Conservation (phyloP, 1,140 invertebrate species). For the Pollicipes pollicipes region DNA sequence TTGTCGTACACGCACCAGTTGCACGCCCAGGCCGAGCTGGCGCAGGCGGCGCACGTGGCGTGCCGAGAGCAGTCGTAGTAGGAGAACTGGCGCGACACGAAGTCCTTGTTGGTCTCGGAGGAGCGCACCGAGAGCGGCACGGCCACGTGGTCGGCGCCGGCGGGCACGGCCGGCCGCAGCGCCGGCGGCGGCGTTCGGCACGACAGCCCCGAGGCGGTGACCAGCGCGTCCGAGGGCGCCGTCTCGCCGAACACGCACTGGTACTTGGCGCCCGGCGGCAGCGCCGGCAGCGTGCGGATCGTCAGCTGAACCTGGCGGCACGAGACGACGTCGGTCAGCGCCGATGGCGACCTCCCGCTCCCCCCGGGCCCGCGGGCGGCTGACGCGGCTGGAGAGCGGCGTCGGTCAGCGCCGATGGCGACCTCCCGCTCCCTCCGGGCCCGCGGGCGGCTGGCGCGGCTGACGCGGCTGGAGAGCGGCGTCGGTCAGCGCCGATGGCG, state of each 20-base stretch:
- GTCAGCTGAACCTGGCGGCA: slow-evolving; percentile 47
- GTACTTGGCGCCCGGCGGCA: slow-evolving; percentile 74
- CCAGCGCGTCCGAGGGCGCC: slow-evolving; percentile 65
- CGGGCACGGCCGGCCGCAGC: slow-evolving; percentile 56
- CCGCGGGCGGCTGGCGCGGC: too few species aligned
- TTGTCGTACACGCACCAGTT: slow-evolving; percentile 95
- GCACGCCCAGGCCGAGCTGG: slow-evolving; percentile 73
- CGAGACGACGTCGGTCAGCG: too few species aligned
- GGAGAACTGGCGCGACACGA: slow-evolving; percentile 79
- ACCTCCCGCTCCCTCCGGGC: too few species aligned
- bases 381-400: too few species aligned
- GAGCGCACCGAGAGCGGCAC: slow-evolving; percentile 83
- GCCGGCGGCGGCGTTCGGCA: slow-evolving; percentile 65
- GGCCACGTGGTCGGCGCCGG: slow-evolving; percentile 56
- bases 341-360: too few species aligned
- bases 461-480: too few species aligned
- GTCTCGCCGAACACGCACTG: slow-evolving; percentile 56
- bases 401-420: too few species aligned
- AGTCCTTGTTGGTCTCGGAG: slow-evolving; percentile 85
- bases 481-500: too few species aligned
- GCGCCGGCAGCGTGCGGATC: slow-evolving; percentile 70
- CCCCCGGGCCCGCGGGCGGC: too few species aligned
- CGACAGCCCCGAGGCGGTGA: slow-evolving; percentile 53
- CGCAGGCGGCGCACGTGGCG: slow-evolving; percentile 64
- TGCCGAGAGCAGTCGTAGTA: slow-evolving; percentile 87